Evolutionary conservation across 2,113 vertebrate genomes (phyloP).

Genomic region (Elachura formosa): DNA sequence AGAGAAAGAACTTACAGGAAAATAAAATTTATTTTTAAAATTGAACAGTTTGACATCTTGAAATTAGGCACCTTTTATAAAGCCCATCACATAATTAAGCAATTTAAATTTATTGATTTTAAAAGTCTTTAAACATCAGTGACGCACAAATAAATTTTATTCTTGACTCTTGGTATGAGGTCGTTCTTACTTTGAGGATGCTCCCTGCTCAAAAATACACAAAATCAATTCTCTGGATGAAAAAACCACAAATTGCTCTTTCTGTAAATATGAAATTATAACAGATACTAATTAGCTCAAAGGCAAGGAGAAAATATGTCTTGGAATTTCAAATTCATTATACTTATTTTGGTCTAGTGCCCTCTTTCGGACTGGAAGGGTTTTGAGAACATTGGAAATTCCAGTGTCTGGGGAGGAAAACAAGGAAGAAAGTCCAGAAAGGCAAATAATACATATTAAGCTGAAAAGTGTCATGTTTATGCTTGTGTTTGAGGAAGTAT

Average conservation of each 20-base stretch:
- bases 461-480: rapidly evolving
- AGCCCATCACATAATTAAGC: background rate
- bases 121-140: background rate
- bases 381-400: background rate
- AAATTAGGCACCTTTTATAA: background rate
- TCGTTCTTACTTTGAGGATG: background rate
- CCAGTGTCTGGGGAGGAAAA: background rate
- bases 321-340: background rate
- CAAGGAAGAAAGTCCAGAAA: background rate
- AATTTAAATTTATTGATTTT: background rate
- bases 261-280: background rate
- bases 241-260: background rate
- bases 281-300: background rate
- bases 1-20: background rate
- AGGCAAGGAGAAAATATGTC: background rate
- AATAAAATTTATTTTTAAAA: background rate
- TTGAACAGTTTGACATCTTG: background rate
- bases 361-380: background rate
- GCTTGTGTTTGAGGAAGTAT: background rate
- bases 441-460: background rate
- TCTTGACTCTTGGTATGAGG: background rate
- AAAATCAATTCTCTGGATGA: background rate
- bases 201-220: background rate
- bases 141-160: background rate
- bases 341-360: background rate